Evolutionary conservation across 2,113 vertebrate species (phyloP), one percentile per base, ranked within the genome.

Genomic region (Acrocephalus arundinaceus): DNA sequence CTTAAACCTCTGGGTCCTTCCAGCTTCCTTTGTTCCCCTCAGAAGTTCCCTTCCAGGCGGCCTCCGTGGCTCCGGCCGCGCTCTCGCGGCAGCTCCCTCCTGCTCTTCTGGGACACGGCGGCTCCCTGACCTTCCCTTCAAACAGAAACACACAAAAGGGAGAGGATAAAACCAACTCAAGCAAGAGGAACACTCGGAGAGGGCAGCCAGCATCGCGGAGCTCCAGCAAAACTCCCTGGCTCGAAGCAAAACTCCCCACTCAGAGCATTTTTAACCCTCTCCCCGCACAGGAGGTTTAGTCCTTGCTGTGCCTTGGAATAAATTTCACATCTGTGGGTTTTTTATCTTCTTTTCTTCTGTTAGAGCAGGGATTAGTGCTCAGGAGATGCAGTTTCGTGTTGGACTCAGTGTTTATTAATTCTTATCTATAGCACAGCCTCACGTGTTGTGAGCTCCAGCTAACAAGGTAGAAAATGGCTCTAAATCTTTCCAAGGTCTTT

Each of bases 41-140:
- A 96, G 92, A 97, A 94, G 57, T 94, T 97, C 95, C 61, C 61
- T 80, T 93, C 74, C 95, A 94, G 96, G 87, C 3, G 15, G 48
- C 77, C 87, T 84, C 77, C 35, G 4, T 74, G 71, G 59, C 77
- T 84, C 25, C 2, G 48, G 65, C 57, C 4, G 1, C 61, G 74
- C 58, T 92, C 87, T 85, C 23, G 13, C 31, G 4, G 85, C 97
- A 87, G 96, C 73, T 79, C 84, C 95, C 82, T 84, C 70, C 84
- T 79, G 87, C 95, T 97, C 96, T 91, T 87, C 94, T 46, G 96
- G 93, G 96, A 97, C 92, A 33, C 11, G 45, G 54, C 3, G 1
- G 31, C 72, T 84, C 49, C 49, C 77, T 95, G 97, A 97, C 96
- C 97, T 97, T 96, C 89, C 75, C 94, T 97, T 97, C 89, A 98